Conservation (phyloP, 2,888 invertebrate species). For the Endomychus coccineus region DNA sequence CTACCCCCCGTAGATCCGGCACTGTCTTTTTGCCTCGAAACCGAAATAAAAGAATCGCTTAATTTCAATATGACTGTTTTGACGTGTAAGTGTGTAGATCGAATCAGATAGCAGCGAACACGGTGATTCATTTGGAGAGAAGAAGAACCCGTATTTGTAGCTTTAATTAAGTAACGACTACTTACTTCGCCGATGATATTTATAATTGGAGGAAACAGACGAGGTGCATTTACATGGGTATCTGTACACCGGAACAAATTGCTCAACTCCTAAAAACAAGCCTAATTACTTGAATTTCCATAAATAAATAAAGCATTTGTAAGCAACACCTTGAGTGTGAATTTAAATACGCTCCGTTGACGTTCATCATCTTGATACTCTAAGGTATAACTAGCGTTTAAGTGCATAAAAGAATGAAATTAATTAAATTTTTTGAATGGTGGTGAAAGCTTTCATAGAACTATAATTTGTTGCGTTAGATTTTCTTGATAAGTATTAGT, state of each 20-base stretch:
- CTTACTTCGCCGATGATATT: constrained; percentile 18
- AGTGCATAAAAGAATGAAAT: too few species aligned
- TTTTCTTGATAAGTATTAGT: too few species aligned
- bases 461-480: too few species aligned
- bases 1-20: too few species aligned
- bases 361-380: too few species aligned
- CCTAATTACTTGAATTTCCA: constrained; percentile 27
- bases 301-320: constrained; percentile 31
- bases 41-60: too few species aligned
- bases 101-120: neutral
- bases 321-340: constrained; percentile 18
- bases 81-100: neutral
- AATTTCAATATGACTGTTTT: too few species aligned
- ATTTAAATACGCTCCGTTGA: too few species aligned
- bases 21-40: too few species aligned
- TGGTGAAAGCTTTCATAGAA: too few species aligned
- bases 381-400: too few species aligned
- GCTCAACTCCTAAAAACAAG: constrained; percentile 27
- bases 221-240: constrained; percentile 27
- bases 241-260: constrained; percentile 32
- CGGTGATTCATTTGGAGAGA: neutral
- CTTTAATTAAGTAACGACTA: constrained; percentile 27
- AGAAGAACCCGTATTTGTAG: neutral
- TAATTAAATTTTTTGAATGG: too few species aligned
- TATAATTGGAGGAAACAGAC: constrained; percentile 27